Base-by-base conservation (phyloP, 2,888 invertebrate genomes). In the Drosophila setosimentum region DNA sequence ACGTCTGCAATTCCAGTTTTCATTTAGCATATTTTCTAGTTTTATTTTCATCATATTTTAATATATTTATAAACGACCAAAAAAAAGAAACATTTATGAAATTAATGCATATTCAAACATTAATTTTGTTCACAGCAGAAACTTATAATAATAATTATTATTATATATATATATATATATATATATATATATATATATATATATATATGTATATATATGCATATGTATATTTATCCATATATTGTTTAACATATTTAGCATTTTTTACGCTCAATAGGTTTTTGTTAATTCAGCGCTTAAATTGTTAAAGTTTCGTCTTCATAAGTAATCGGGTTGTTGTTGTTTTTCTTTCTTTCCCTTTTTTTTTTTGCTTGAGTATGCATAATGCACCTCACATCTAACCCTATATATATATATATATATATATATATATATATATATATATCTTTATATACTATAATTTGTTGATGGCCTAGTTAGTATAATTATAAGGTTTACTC, bases 401-500 rank as follows among this genome's bases (percentile, higher is more conserved):
- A 40, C 40, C 53, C 24, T 37, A 66, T 37, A 59, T 37, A 37
- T 60, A 68, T 50, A 68, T 60, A 58, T 64, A 57, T 42, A 59
- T 59, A 60, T 61, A 54, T 58, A 53, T 33, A 50, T 55, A 33
- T 68, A 29, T 71, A 32, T 59, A 55, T 61, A 35, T 62, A 40
- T 76, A 32, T 60, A 42, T 79, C 48, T 64, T 27, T 55, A 55
- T 54, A 55, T 18, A 32, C 69, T 68, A 73, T 89, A 82, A 84
- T 75, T 85, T 89, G 87, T 85, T 82, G 84, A 53, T 84, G 82
- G 80, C 89, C 84, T 85, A 87, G 80, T 73, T 84, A 72, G 70
- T 83, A 60, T 78, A 65, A 64, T 68, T 79, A 76, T 80, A 64
- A 30, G 77, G 32, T 80, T 68, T 49, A 33, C 55, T 68, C 40